Evolutionary conservation across 2,888 invertebrate genomes (phyloP).

Genomic region (Venusia cambrica): DNA sequence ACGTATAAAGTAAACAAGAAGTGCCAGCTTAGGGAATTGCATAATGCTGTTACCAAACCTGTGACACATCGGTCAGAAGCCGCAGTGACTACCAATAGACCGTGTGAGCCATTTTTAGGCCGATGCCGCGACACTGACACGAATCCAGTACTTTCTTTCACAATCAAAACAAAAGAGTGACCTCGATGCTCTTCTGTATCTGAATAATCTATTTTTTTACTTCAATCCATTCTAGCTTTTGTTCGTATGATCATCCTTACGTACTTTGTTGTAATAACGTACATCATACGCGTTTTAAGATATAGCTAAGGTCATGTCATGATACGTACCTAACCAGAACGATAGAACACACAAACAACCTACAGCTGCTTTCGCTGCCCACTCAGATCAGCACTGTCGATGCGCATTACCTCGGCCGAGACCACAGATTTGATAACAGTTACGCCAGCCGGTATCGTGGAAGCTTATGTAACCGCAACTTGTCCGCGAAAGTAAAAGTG

Average conservation of each 20-base stretch:
- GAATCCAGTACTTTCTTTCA: constrained; percentile 62
- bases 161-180: constrained; percentile 62
- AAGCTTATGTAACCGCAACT: constrained; percentile 64
- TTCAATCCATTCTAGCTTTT: too few relatives aligned
- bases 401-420: constrained; percentile 37
- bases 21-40: constrained; percentile 55
- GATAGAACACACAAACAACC: too few relatives aligned
- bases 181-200: constrained; percentile 32
- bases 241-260: too few relatives aligned
- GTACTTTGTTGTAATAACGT: too few relatives aligned
- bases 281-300: constrained; percentile 17
- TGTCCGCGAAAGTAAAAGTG: constrained; percentile 78
- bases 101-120: constrained; percentile 54
- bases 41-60: constrained; percentile 56
- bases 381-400: constrained; percentile 44
- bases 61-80: constrained; percentile 62
- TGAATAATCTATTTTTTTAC: too few relatives aligned
- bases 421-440: constrained; percentile 38
- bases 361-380: constrained; percentile 67
- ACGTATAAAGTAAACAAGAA: constrained; percentile 50
- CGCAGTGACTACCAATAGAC: constrained; percentile 51
- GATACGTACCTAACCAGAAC: constrained; percentile 32
- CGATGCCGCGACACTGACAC: constrained; percentile 64
- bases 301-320: constrained; percentile 29
- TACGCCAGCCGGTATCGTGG: constrained; percentile 52